phyloP scores from a whole-genome alignment of 2,113 vertebrate genomes.

The Neomonachus schauinslandi region DNA sequence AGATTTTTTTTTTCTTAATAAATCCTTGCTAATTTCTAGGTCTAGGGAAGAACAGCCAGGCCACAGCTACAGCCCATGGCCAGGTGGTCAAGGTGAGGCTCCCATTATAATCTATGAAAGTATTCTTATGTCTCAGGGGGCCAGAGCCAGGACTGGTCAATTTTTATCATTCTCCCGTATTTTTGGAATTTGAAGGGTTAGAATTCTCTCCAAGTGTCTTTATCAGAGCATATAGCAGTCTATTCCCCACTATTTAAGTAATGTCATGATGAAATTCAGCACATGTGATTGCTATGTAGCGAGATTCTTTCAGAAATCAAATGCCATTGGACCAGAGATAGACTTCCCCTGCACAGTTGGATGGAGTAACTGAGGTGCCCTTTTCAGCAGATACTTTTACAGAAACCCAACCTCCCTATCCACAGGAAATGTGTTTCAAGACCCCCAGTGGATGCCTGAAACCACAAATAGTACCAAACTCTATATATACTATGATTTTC shows the following conservation, averaged over 20 bases:
- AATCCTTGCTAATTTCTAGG: slow-evolving; percentile 6
- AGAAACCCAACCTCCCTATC: neutral
- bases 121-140: neutral
- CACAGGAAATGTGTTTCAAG: too few species aligned
- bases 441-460: neutral
- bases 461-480: neutral
- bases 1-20: neutral
- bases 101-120: neutral
- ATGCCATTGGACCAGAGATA: neutral
- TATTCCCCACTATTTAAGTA: neutral
- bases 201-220: neutral
- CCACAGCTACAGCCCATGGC: neutral
- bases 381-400: neutral
- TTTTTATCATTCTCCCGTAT: neutral
- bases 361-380: neutral
- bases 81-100: neutral
- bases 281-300: neutral
- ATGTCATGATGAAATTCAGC: slow-evolving; percentile 1
- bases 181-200: neutral
- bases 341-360: neutral
- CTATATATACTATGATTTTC: neutral
- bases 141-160: neutral
- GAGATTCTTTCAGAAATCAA: neutral
- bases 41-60: neutral
- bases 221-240: neutral